Conservation (phyloP, 2,113 vertebrate genomes). For the Salvelinus alpinus region DNA sequence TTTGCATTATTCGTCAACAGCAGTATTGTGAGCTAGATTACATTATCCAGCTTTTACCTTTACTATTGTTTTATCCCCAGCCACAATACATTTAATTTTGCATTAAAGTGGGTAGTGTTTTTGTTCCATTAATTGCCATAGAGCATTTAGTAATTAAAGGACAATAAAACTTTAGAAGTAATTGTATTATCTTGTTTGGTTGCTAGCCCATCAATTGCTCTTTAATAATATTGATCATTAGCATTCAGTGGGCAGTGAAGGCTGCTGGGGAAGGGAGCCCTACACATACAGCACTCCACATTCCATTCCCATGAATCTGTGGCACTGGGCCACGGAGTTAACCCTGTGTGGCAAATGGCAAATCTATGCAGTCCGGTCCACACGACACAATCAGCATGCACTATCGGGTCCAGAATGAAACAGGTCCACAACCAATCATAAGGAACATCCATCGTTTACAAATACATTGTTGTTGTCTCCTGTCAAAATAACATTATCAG, state of each 20-base stretch:
- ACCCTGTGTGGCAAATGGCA: conserved; percentile 51
- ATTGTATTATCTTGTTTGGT: conserved; percentile 91
- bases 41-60: conserved; percentile 65
- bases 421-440: no score
- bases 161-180: conserved; percentile 90
- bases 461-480: no score
- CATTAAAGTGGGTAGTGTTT: conserved; percentile 72
- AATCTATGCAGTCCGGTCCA: no score
- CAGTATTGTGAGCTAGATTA: conserved; percentile 54
- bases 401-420: no score
- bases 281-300: conserved; percentile 87
- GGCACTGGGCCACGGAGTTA: conserved; percentile 69
- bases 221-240: conserved; percentile 88
- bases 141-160: conserved; percentile 86
- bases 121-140: conserved; percentile 80
- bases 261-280: conserved; percentile 84
- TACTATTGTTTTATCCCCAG: conserved; percentile 52
- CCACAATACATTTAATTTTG: conserved; percentile 73
- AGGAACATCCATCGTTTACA: no score
- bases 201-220: conserved; percentile 91
- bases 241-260: conserved; percentile 83
- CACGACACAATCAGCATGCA: no score
- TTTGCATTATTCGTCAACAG: conserved; percentile 11
- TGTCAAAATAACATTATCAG: no score
- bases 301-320: conserved; percentile 93